Conservation (phyloP, 1,140 invertebrate species). For the Riptortus pedestris region DNA sequence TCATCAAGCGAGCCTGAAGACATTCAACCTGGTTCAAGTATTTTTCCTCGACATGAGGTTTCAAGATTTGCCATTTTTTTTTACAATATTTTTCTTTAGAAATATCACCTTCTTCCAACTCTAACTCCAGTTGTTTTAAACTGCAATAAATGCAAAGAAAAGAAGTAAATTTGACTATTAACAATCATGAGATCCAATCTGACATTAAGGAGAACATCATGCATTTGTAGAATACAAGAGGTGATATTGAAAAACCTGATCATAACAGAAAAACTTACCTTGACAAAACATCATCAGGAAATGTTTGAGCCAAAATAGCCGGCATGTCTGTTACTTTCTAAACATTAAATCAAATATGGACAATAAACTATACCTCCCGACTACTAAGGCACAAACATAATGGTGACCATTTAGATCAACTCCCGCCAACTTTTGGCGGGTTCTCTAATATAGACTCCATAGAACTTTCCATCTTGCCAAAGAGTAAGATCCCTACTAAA, state of each 20-base stretch:
- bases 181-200: not conserved
- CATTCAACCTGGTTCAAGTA: slow-evolving; percentile 23
- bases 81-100: slow-evolving; percentile 32
- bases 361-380: too few relatives aligned
- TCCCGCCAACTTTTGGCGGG: too few relatives aligned
- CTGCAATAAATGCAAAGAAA: not conserved
- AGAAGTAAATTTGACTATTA: too few relatives aligned
- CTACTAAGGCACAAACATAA: too few relatives aligned
- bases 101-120: slow-evolving; percentile 30
- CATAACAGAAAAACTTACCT: not conserved
- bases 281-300: not conserved
- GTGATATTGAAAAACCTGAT: too few relatives aligned
- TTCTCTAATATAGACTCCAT: too few relatives aligned
- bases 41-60: slow-evolving; percentile 26
- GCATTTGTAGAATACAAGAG: not conserved
- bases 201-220: not conserved
- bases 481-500: too few relatives aligned
- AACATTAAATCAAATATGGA: too few relatives aligned
- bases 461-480: too few relatives aligned
- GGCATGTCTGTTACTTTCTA: too few relatives aligned
- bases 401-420: too few relatives aligned
- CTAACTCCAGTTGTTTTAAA: slow-evolving; percentile 23
- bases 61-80: slow-evolving; percentile 31
- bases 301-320: not conserved
- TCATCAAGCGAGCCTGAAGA: slow-evolving; percentile 9